These are phyloP conservation scores for Formica selysi DNA, from an alignment of 1,140 invertebrate genomes.

Conservation along the genomic window DNA sequence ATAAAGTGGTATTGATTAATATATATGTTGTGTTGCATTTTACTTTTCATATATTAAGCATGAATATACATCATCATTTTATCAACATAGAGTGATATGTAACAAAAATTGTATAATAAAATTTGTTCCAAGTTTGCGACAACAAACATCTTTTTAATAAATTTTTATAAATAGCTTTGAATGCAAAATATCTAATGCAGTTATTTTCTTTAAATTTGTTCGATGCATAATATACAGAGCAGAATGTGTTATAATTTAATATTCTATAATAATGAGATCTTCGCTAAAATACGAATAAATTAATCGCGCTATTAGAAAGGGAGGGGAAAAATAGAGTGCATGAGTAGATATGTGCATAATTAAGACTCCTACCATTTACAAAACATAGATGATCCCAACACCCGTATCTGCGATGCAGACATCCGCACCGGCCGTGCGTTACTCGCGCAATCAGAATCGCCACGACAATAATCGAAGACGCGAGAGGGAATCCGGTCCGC, in stretches of 20 bases:
- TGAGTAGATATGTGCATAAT: constrained; percentile 79
- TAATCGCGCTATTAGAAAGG: constrained; percentile 68
- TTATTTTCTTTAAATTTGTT: constrained; percentile 14
- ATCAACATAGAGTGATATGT: neutral
- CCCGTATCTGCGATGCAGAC: constrained; percentile 86
- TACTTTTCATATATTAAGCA: constrained; percentile 12
- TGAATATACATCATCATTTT: neutral
- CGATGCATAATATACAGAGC: constrained; percentile 46
- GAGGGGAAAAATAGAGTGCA: constrained; percentile 71
- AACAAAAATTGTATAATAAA: neutral
- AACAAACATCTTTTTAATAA: constrained; percentile 7
- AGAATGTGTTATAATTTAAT: neutral
- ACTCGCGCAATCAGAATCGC: constrained; percentile 81
- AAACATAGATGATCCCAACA: constrained; percentile 85
- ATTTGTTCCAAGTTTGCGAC: neutral
- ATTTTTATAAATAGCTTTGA: constrained; percentile 6
- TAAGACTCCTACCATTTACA: constrained; percentile 77
- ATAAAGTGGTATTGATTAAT: neutral
- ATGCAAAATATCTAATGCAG: neutral
- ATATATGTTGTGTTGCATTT: constrained; percentile 7
- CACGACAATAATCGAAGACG: constrained; percentile 82
- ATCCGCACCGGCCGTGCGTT: constrained; percentile 85
- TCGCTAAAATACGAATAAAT: constrained; percentile 34
- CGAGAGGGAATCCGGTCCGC: constrained; percentile 89
- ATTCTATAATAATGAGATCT: neutral